Conservation (phyloP, 2,888 invertebrate genomes). For the Lobophora halterata region DNA sequence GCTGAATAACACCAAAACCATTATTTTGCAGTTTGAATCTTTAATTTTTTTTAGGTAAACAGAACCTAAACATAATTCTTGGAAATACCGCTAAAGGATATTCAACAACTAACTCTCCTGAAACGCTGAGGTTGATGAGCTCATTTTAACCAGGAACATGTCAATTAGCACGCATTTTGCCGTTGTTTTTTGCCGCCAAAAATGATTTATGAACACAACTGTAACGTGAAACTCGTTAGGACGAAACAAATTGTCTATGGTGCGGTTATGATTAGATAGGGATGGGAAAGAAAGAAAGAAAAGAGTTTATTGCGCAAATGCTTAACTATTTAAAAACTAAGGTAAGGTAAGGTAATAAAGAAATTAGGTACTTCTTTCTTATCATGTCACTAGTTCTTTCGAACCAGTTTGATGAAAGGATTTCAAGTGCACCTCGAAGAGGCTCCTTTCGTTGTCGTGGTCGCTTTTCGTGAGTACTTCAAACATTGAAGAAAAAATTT, state of each 20-base stretch:
- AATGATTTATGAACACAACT: conserved; percentile 70
- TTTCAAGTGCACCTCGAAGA: too few species aligned
- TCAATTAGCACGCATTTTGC: conserved; percentile 78
- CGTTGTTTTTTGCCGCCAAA: conserved; percentile 57
- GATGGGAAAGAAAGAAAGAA: conserved; percentile 34
- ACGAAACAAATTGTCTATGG: conserved; percentile 72
- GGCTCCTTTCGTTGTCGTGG: too few species aligned
- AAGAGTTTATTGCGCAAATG: not conserved
- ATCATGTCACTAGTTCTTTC: too few species aligned
- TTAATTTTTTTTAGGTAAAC: not conserved
- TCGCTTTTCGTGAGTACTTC: too few species aligned
- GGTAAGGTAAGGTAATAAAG: too few species aligned
- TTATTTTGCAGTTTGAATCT: too few species aligned
- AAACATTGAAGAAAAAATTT: too few species aligned
- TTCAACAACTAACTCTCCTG: too few species aligned
- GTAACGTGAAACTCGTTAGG: conserved; percentile 70
- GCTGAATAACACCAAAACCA: too few species aligned
- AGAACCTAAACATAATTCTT: not conserved
- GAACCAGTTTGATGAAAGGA: too few species aligned
- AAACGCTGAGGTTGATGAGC: conserved; percentile 17
- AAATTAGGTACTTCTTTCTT: too few species aligned
- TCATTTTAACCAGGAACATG: conserved; percentile 64
- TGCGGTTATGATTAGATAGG: conserved; percentile 43
- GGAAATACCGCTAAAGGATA: not conserved
- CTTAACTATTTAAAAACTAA: too few species aligned